These are phyloP conservation scores for Drosophila infuscata DNA, from an alignment of 2,888 invertebrate species.

Conservation along the genomic window DNA sequence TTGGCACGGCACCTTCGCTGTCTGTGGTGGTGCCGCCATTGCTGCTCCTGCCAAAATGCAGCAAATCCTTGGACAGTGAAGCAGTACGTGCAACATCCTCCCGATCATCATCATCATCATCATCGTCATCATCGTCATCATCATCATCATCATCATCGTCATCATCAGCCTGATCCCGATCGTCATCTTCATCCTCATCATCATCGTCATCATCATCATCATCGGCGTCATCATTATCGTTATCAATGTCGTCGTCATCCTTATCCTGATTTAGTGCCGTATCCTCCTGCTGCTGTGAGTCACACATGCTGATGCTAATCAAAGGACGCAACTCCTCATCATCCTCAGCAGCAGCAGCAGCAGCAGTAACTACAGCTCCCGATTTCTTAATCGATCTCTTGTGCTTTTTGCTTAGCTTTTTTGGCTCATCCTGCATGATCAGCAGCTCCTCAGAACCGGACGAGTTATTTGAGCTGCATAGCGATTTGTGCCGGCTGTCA, in stretches of 20 bases:
- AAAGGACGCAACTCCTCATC: slow-evolving; percentile 84
- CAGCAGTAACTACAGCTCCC: slow-evolving; percentile 14
- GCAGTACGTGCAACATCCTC: neutral
- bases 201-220: slow-evolving; percentile 6
- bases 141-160: slow-evolving; percentile 1
- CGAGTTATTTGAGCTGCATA: slow-evolving; percentile 77
- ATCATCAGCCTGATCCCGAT: neutral
- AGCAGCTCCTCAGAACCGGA: slow-evolving; percentile 77
- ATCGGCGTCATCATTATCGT: neutral
- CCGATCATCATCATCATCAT: neutral
- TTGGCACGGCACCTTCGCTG: slow-evolving; percentile 80
- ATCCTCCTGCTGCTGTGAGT: slow-evolving; percentile 64
- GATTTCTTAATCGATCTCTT: slow-evolving; percentile 68
- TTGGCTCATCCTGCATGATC: slow-evolving; percentile 69
- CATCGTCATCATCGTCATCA: neutral
- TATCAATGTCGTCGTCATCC: neutral
- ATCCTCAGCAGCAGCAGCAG: slow-evolving; percentile 50
- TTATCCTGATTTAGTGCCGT: too few species aligned
- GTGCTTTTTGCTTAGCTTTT: slow-evolving; percentile 80
- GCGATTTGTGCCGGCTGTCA: slow-evolving; percentile 50
- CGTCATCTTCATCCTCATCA: neutral
- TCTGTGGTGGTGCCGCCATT: slow-evolving; percentile 72
- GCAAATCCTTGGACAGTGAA: slow-evolving; percentile 55
- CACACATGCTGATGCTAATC: slow-evolving; percentile 81
- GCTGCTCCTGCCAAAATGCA: slow-evolving; percentile 55